Evolutionary conservation across 2,797 vertebrate species (phyloP), one percentile per base, ranked within the genome.

Genomic region (Gadopsis bispinosus): DNA sequence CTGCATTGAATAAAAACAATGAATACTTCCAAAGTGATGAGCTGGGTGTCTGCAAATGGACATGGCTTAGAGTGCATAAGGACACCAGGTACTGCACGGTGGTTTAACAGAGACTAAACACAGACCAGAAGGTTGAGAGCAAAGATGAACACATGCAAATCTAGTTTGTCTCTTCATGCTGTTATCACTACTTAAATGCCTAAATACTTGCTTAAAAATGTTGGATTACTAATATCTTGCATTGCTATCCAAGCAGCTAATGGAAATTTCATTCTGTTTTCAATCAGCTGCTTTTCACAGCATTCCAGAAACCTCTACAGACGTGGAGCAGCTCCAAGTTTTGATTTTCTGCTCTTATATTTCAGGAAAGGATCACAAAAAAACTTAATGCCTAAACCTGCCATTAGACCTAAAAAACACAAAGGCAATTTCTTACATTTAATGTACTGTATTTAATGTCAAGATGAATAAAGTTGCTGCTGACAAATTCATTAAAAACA

Each of bases 31-130:
- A 69, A 33, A 73, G 39, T 64, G 12, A 14, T 35, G 20, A 29
- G 4, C 26, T 1, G 12, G 43, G 41, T 54, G 10, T 62, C 48
- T 73, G 12, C 39, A 56, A 47, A 75, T 53, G 45, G 31, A 50
- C 51, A 47, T 33, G 16, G 9, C 39, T 64, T 50, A 56, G 26
- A 56, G 26, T 72, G 41, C 58, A 68, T 14, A 48, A 53, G 58
- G 0, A 65, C 20, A 73, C 17, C 48, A 71, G 71, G 47, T 33
- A 48, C 14, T 50, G 26, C 39, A 64, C 37, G 59, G 65, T 51
- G 20, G 7, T 53, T 78, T 29, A 47, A 64, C 62, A 64, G 16
- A 83, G 75, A 66, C 81, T 75, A 79, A 89, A 81, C 81, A 83
- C 12, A 71, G 64, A 81, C 37, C 47, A 77, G 31, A 69, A 54